Evolutionary conservation across 1,140 invertebrate species (phyloP).

Genomic region (Hypsibius dujardini): DNA sequence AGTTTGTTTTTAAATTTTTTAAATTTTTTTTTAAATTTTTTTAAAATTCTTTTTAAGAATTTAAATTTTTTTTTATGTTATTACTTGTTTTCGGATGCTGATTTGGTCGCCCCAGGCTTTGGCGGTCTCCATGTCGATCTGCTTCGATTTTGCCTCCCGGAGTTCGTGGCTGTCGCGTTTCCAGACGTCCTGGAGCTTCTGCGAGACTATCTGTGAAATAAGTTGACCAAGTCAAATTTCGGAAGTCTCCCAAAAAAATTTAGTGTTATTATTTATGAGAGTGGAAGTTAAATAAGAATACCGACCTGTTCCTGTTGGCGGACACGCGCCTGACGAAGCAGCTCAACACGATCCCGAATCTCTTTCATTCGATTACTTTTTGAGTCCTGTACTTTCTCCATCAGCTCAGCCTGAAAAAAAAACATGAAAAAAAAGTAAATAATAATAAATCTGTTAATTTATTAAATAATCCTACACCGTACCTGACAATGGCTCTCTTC

Average conservation of each 20-base stretch:
- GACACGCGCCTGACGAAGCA: background rate
- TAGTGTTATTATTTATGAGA: background rate
- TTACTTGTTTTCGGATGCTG: background rate
- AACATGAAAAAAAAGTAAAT: background rate
- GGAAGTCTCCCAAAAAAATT: background rate
- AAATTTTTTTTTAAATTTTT: too few relatives aligned
- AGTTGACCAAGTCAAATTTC: background rate
- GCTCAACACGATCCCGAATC: background rate
- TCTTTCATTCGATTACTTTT: background rate
- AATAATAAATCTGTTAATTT: background rate
- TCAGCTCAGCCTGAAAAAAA: background rate
- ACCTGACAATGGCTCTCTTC: slow-evolving; percentile 10
- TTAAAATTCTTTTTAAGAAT: too few relatives aligned
- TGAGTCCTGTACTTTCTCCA: background rate
- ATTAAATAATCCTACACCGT: background rate
- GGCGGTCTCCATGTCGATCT: background rate
- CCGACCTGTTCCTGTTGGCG: slow-evolving; percentile 14
- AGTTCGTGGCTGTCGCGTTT: background rate
- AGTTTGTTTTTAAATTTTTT: too few relatives aligned
- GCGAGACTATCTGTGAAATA: background rate
- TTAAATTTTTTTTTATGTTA: background rate
- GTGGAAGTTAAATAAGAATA: background rate
- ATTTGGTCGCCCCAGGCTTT: slow-evolving; percentile 17
- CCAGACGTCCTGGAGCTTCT: slow-evolving; percentile 6
- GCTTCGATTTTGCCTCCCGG: slow-evolving; percentile 3